Percentiles rank a stretch among this genome's conserved stretches.
Conservation (phyloP, 2,888 invertebrate genomes). For the Altica lythri region DNA sequence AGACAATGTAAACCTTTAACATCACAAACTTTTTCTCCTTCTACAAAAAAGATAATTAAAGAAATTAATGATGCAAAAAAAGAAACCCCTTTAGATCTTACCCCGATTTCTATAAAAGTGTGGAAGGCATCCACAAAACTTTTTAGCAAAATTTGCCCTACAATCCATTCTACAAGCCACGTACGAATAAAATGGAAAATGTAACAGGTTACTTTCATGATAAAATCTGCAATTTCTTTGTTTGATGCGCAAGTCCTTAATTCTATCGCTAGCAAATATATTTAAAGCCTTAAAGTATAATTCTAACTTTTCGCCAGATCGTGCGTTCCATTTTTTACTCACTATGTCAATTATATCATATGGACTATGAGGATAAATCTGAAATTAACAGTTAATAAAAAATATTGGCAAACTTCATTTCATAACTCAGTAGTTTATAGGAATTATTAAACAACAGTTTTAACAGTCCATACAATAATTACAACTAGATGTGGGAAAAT, state of each 20-base stretch:
- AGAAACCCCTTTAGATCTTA: conserved; percentile 46
- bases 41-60: conserved; percentile 47
- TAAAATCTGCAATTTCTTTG: conserved; percentile 73
- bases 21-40: conserved; percentile 64
- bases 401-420: too few relatives aligned
- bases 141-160: conserved; percentile 64
- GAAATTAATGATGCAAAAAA: not conserved
- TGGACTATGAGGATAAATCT: conserved; percentile 70
- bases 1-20: conserved; percentile 68
- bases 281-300: conserved; percentile 51
- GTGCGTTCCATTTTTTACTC: conserved; percentile 53
- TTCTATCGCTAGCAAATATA: conserved; percentile 51
- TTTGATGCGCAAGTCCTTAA: conserved; percentile 58
- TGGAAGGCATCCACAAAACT: conserved; percentile 72
- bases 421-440: too few relatives aligned
- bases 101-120: conserved; percentile 73
- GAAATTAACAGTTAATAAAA: conserved; percentile 29
- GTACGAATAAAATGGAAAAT: conserved; percentile 72
- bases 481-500: too few relatives aligned
- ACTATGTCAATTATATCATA: conserved; percentile 71
- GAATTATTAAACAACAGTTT: too few relatives aligned
- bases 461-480: too few relatives aligned
- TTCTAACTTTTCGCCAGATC: conserved; percentile 51
- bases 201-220: conserved; percentile 67
- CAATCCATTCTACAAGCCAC: conserved; percentile 75